Base-by-base conservation (phyloP, 2,797 vertebrate species). In the Onychomys leucogaster region DNA sequence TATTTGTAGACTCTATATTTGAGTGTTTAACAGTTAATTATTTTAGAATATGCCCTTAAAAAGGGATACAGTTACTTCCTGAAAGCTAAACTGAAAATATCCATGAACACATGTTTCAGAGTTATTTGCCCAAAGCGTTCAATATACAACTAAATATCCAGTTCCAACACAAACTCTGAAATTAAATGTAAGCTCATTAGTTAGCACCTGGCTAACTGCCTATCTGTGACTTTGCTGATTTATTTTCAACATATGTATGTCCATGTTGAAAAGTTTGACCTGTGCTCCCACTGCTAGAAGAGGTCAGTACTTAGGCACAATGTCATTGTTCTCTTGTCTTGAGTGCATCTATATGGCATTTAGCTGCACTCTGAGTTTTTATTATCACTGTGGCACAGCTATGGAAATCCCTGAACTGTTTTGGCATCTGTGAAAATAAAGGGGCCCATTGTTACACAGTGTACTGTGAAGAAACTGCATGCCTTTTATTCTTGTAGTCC, bases 401-500 rank as follows among this genome's bases (percentile, higher is more conserved):
- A 76, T 21, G 49, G 76, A 98, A 98, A 90, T 97, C 93, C 92
- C 77, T 55, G 96, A 82, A 96, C 87, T 97, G 89, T 86, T 81
- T 97, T 93, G 89, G 69, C 82, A 91, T 95, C 59, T 86, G 2
- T 89, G 85, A 88, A 94, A 92, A 94, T 94, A 75, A 95, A 97
- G 97, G 97, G 84, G 59, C 25, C 94, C 71, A 96, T 95, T 32
- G 1, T 84, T 91, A 89, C 55, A 96, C 59, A 46, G 91, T 86
- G 81, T 55, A 11, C 96, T 94, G n/a, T 87, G 71, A 97, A 65
- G 55, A 97, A 76, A 97, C 90, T 88, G 27, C 93, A 98, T 92
- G 89, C 1, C 87, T 96, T 97, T 97, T 93, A 90, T 97, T 98
- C 97, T 97, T 97, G 96, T n/a, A 84, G 65, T 91, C 63, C 34